phyloP scores from a whole-genome alignment of 1,140 invertebrate species.

The Agraylea sexmaculata region DNA sequence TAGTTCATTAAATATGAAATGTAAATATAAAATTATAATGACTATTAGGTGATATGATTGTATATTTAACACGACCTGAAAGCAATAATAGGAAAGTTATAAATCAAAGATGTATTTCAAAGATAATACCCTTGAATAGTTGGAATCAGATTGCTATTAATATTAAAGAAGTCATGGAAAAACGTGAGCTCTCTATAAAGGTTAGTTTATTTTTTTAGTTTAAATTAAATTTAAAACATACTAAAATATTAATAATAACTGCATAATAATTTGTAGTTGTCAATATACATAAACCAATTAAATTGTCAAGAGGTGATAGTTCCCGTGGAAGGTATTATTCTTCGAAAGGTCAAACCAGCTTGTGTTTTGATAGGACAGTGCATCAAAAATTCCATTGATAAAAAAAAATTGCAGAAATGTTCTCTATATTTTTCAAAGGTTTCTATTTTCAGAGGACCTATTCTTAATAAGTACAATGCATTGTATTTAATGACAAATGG shows the following conservation, averaged over 20 bases:
- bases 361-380: conserved; percentile 36
- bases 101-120: conserved; percentile 40
- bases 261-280: conserved; percentile 27
- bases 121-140: conserved; percentile 34
- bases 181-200: conserved; percentile 45
- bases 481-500: conserved; percentile 33
- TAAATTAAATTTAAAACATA: conserved; percentile 1
- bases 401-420: conserved; percentile 9
- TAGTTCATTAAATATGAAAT: not conserved
- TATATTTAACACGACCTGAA: conserved; percentile 45
- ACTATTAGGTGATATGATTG: conserved; percentile 37
- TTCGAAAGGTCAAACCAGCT: conserved; percentile 36
- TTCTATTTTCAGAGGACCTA: conserved; percentile 27
- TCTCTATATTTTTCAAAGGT: conserved; percentile 24
- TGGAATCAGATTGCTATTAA: conserved; percentile 53
- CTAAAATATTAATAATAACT: not conserved
- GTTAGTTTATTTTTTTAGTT: conserved; percentile 25
- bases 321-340: conserved; percentile 37
- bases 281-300: conserved; percentile 37
- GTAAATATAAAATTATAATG: conserved; percentile 7
- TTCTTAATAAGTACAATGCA: conserved; percentile 23
- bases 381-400: conserved; percentile 5
- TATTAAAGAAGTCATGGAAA: conserved; percentile 44
- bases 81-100: conserved; percentile 41
- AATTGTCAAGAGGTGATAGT: conserved; percentile 29